phyloP scores from a whole-genome alignment of 2,888 invertebrate genomes.

The Hydriomena furcata region DNA sequence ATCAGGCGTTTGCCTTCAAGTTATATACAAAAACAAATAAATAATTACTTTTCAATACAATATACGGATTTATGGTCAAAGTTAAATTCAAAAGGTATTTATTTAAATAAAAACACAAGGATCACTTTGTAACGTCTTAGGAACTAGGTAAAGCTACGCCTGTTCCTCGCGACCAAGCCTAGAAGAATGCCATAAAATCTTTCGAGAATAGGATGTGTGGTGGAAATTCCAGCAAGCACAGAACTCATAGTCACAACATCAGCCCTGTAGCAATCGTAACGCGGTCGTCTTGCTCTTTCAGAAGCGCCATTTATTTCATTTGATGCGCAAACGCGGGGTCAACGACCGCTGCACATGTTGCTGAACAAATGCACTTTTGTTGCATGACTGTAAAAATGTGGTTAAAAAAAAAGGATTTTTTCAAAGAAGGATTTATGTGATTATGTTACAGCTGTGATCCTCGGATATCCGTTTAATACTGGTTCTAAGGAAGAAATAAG shows the following conservation, averaged over 20 bases:
- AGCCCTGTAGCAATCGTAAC: slow-evolving; percentile 19
- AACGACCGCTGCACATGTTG: slow-evolving; percentile 48
- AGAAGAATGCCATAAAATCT: too few relatives aligned
- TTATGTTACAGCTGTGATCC: background rate
- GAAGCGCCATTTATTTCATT: slow-evolving; percentile 36
- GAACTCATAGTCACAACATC: slow-evolving; percentile 4
- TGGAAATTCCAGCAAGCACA: background rate
- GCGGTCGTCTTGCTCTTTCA: slow-evolving; percentile 27
- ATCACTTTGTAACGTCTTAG: too few relatives aligned
- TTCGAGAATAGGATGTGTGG: too few relatives aligned
- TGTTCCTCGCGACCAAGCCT: too few relatives aligned
- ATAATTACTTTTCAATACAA: too few relatives aligned
- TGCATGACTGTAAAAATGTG: slow-evolving; percentile 5
- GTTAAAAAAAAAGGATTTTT: background rate
- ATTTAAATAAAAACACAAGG: too few relatives aligned
- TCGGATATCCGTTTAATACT: background rate
- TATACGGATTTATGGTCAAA: too few relatives aligned
- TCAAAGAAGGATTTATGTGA: background rate
- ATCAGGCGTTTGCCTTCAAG: too few relatives aligned
- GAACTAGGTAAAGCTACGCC: too few relatives aligned
- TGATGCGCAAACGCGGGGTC: slow-evolving; percentile 51
- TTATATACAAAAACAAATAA: too few relatives aligned
- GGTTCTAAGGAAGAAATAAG: background rate
- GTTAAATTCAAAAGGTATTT: too few relatives aligned
- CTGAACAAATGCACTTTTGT: slow-evolving; percentile 33